Evolutionary conservation across 2,888 invertebrate genomes (phyloP).

Genomic region (Alviniconcha strummeri): DNA sequence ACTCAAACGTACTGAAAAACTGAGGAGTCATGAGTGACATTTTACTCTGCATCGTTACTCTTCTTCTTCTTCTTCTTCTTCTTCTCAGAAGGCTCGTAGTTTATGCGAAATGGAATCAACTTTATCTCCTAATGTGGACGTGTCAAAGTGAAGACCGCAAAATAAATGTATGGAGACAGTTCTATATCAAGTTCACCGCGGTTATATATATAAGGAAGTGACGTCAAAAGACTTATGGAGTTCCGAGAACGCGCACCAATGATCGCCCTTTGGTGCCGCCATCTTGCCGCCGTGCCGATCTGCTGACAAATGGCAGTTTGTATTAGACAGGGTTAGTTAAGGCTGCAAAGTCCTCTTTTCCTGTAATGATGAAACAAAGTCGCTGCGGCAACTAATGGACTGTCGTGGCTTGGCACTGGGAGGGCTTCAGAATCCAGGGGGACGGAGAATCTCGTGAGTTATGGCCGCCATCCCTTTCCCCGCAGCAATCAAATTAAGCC

Average conservation of each 20-base stretch:
- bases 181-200: too few relatives aligned
- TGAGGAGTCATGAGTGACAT: too few relatives aligned
- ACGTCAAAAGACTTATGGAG: neutral
- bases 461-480: slow-evolving; percentile 33
- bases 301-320: slow-evolving; percentile 37
- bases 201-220: neutral
- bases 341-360: slow-evolving; percentile 28
- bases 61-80: too few relatives aligned
- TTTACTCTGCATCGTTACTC: too few relatives aligned
- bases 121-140: too few relatives aligned
- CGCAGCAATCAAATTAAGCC: slow-evolving; percentile 37
- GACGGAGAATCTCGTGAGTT: slow-evolving; percentile 32
- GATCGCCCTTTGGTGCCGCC: slow-evolving; percentile 31
- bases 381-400: slow-evolving; percentile 35
- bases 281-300: slow-evolving; percentile 24
- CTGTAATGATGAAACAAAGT: slow-evolving; percentile 35
- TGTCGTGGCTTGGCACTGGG: slow-evolving; percentile 17
- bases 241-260: neutral
- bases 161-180: too few relatives aligned
- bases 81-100: too few relatives aligned
- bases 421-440: slow-evolving; percentile 26
- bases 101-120: too few relatives aligned
- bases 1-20: too few relatives aligned
- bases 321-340: slow-evolving; percentile 36
- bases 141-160: too few relatives aligned